Percentiles rank a stretch among this genome's conserved stretches.
phyloP scores from a whole-genome alignment of 2,797 vertebrate species.

The Urocyon cinereoargenteus region DNA sequence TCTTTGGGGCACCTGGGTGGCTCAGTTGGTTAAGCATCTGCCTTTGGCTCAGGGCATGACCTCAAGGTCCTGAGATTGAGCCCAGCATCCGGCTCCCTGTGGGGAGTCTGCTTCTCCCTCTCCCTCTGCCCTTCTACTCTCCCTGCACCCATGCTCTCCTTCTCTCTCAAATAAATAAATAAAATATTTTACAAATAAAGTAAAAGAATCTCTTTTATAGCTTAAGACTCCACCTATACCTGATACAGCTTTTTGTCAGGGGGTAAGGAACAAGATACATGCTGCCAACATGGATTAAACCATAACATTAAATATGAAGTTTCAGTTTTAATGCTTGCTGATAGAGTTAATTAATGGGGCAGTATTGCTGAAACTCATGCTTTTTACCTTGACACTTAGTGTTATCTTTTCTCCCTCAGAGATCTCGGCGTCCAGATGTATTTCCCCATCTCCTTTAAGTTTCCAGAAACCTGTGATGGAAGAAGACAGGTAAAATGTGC shows the following conservation, averaged over 20 bases:
- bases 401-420: not conserved
- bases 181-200: not conserved
- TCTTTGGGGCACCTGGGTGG: not conserved
- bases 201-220: not conserved
- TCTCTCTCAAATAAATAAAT: not conserved
- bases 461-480: not conserved
- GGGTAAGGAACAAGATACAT: not conserved
- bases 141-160: not conserved
- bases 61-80: not conserved
- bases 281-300: not conserved
- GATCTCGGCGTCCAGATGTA: not conserved
- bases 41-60: not conserved
- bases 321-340: not conserved
- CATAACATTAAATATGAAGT: conserved; percentile 34
- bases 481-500: not conserved
- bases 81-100: not conserved
- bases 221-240: conserved; percentile 1
- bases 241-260: not conserved
- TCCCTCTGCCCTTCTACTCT: not conserved
- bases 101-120: not conserved
- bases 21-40: not conserved
- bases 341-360: not conserved
- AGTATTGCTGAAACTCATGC: not conserved
- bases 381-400: not conserved
- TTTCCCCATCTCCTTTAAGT: not conserved